phyloP scores from a whole-genome alignment of 2,797 vertebrate species.

The Notolepis coatsorum region DNA sequence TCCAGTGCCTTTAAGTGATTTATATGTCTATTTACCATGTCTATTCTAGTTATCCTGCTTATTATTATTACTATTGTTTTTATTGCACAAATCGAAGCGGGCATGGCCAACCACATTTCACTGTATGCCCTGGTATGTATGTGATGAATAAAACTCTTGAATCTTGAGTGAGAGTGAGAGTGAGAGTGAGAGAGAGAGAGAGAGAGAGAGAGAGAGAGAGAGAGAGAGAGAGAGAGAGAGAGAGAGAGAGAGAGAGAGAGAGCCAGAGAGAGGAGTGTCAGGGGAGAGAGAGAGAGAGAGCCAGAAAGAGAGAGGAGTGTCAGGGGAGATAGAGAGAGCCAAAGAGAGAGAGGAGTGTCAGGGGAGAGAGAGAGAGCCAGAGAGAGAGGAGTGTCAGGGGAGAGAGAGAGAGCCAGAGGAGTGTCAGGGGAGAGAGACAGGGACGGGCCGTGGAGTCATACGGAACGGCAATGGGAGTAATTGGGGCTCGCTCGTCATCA shows the following conservation, averaged over 20 bases:
- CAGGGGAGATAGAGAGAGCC: no score
- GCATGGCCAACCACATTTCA: no score
- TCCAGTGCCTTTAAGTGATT: no score
- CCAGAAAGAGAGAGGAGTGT: slow-evolving; percentile 28
- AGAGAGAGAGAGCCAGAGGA: slow-evolving; percentile 2
- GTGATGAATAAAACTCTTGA: no score
- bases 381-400: slow-evolving; percentile 10
- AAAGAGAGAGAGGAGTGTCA: slow-evolving; percentile 11
- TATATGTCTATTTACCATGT: no score
- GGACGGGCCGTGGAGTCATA: slow-evolving; percentile 8
- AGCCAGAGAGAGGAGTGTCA: slow-evolving; percentile 24
- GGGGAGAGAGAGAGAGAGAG: slow-evolving; percentile 26
- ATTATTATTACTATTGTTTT: no score
- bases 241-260: slow-evolving; percentile 30
- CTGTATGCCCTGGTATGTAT: no score
- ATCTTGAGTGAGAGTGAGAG: slow-evolving; percentile 16
- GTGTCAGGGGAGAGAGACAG: slow-evolving; percentile 39
- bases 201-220: slow-evolving; percentile 27
- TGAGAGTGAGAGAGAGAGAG: slow-evolving; percentile 27
- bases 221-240: slow-evolving; percentile 15
- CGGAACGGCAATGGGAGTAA: slow-evolving; percentile 17
- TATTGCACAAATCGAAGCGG: no score
- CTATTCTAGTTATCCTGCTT: no score
- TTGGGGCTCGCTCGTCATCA: slow-evolving; percentile 26
- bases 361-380: not conserved